Base-by-base conservation (phyloP, 2,797 vertebrate genomes). In the Steatocranus sp. region DNA sequence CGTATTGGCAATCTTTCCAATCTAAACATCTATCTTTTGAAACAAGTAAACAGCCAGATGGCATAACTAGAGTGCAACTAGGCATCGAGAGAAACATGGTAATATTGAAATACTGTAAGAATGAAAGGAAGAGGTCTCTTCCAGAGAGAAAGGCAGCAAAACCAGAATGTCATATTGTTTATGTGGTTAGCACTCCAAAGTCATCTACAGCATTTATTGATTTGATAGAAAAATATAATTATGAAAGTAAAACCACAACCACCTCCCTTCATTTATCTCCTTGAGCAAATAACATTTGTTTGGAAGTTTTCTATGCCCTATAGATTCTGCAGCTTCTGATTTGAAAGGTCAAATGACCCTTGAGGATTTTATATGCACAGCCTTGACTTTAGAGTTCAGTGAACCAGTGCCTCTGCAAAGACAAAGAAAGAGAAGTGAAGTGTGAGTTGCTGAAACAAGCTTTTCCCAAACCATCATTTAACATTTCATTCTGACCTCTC, bases 401-500 rank as follows among this genome's bases (percentile, higher is more conserved):
- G 74, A 81, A 85, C 74, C 68, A 15, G 63, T 79, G 25, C 12
- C 76, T 48, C 75, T 8, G 75, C 36, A 48, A 61, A 78, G 56
- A 49, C 58, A 25, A 27, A 73, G 32, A 78, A 7, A 18, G n/a
- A 51, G 10, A 75, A 53, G 25, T 46, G 32, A 84, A 76, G 38
- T 81, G 48, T 54, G 61, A 87, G 80, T 43, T 75, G 75, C 84
- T 88, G 81, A 77, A 87, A 83, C n/a, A 32, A 30, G 68, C 68
- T 73, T 25, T 73, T 48, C 15, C 43, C 25, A 48, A 73, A 49
- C 68, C 68, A 49, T 48, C 43, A 11, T 48, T 73, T 73, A 73
- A 49, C 25, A 73, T 80, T 84, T 78, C 18, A 70, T 81, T 83
- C 54, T 92, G 88, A 90, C 86, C 87, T 32, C 36, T 61, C 58